Evolutionary conservation across 1,140 invertebrate species (phyloP).

Genomic region (Aplysia californica): DNA sequence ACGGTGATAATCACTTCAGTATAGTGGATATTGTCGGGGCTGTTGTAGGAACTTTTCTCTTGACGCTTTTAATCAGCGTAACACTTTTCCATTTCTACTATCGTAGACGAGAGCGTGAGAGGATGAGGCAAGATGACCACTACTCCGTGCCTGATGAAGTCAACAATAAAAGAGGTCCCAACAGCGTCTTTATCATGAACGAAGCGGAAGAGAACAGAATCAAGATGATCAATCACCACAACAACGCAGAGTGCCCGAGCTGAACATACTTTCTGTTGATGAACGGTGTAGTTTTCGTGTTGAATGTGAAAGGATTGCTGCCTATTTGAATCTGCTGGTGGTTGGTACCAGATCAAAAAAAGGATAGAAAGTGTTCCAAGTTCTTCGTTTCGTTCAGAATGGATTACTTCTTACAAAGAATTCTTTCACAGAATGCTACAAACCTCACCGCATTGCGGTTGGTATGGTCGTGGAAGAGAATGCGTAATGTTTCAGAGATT

Average conservation of each 20-base stretch:
- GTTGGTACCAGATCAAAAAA: background rate
- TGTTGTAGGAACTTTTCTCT: conserved; percentile 62
- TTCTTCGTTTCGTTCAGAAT: too few relatives aligned
- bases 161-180: conserved; percentile 25
- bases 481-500: too few relatives aligned
- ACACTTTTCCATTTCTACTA: conserved; percentile 59
- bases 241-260: conserved; percentile 27
- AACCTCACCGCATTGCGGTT: too few relatives aligned
- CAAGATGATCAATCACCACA: conserved; percentile 36
- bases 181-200: conserved; percentile 34
- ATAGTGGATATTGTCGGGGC: conserved; percentile 61
- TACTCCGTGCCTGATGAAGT: conserved; percentile 36
- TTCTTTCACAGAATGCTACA: background rate
- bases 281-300: background rate
- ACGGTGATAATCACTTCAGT: conserved; percentile 40
- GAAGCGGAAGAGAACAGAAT: conserved; percentile 35
- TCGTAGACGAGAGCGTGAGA: conserved; percentile 36
- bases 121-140: conserved; percentile 33
- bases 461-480: too few relatives aligned
- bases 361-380: background rate
- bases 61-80: conserved; percentile 60
- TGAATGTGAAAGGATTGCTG: background rate
- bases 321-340: background rate
- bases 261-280: conserved; percentile 2
- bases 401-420: background rate